These are phyloP conservation scores for Stomatorhinus ivindoensis DNA, from an alignment of 2,113 vertebrate genomes.

Conservation along the genomic window DNA sequence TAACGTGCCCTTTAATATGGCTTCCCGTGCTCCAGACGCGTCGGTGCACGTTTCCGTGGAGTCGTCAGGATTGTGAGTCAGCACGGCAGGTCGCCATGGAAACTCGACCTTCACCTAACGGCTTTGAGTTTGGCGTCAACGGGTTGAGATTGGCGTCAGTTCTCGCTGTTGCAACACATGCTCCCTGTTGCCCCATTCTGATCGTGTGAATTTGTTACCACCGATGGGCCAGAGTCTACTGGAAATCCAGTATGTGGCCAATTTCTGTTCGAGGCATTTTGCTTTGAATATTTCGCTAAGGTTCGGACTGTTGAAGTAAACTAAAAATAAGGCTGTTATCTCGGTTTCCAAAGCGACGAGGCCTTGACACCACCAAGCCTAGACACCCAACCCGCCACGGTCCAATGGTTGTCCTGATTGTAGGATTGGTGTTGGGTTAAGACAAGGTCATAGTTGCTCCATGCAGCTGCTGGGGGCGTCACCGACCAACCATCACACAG, in stretches of 20 bases:
- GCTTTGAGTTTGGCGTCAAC: background rate
- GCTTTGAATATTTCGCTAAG: slow-evolving; percentile 12
- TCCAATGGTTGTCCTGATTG: background rate
- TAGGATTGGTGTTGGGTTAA: background rate
- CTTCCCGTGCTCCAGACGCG: background rate
- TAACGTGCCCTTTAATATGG: background rate
- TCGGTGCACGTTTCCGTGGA: background rate
- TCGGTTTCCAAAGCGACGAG: slow-evolving; percentile 39
- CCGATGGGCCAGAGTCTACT: background rate
- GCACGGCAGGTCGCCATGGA: background rate
- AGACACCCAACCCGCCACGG: background rate
- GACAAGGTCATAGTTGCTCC: background rate
- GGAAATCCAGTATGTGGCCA: background rate
- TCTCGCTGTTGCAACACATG: background rate
- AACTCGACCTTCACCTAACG: background rate
- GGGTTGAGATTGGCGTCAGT: background rate
- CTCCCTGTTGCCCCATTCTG: background rate
- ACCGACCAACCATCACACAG: background rate
- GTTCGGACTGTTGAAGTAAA: slow-evolving; percentile 16
- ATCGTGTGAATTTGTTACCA: background rate
- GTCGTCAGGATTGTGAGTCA: background rate
- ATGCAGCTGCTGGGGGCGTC: background rate
- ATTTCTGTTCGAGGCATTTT: background rate
- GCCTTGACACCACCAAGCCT: slow-evolving; percentile 9
- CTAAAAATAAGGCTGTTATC: slow-evolving; percentile 34